These are phyloP conservation scores for Drosophila asahinai DNA, from an alignment of 1,140 invertebrate genomes.

Conservation along the genomic window DNA sequence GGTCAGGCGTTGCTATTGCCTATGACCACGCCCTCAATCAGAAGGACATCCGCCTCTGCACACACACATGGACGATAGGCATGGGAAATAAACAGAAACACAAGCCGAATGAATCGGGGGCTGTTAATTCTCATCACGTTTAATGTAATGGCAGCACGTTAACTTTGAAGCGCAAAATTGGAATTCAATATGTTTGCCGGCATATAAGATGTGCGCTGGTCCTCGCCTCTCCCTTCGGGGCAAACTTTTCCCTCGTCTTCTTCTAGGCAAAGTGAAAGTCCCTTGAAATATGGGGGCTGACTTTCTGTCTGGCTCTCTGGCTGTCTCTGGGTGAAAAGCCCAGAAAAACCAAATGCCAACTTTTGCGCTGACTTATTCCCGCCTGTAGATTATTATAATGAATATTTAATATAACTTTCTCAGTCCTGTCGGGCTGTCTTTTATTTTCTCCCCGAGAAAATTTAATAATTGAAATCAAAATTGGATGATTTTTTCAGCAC, in stretches of 20 bases:
- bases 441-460: constrained; percentile 28
- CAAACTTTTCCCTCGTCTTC: constrained; percentile 48
- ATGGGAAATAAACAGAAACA: constrained; percentile 10
- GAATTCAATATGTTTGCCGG: constrained; percentile 79
- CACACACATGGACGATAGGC: constrained; percentile 11
- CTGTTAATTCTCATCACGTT: constrained; percentile 83
- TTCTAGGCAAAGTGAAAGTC: constrained; percentile 54
- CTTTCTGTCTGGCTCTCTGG: constrained; percentile 22
- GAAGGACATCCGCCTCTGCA: constrained; percentile 23
- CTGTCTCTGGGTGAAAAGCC: constrained; percentile 31
- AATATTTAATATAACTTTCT: constrained; percentile 76
- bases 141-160: constrained; percentile 80
- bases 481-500: constrained; percentile 38
- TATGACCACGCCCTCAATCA: constrained; percentile 48
- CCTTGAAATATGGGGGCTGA: constrained; percentile 55
- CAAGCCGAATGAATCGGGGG: constrained; percentile 34
- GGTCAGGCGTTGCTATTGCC: constrained; percentile 53
- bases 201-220: constrained; percentile 62
- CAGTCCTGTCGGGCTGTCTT: constrained; percentile 12
- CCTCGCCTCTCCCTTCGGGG: not conserved
- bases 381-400: constrained; percentile 74
- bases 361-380: constrained; percentile 45
- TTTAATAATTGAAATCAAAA: constrained; percentile 60
- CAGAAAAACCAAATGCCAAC: constrained; percentile 41
- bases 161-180: constrained; percentile 80